Conservation (phyloP, 2,113 vertebrate genomes). For the Parus major region DNA sequence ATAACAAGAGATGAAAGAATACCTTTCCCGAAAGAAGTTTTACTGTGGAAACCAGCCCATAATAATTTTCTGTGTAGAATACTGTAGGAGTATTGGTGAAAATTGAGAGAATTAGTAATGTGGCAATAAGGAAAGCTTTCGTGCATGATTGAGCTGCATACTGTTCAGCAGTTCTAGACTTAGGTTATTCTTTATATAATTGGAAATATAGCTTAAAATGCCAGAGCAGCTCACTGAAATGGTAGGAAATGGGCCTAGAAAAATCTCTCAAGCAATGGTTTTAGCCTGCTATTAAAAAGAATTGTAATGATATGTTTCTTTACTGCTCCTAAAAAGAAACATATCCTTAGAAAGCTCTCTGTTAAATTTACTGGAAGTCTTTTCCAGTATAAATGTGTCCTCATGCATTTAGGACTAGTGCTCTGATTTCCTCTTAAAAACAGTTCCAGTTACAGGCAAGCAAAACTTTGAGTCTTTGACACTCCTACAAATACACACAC, state of each 20-base stretch:
- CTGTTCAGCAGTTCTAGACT: neutral
- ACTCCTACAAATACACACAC: neutral
- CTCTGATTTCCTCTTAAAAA: neutral
- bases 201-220: neutral
- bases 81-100: neutral
- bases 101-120: neutral
- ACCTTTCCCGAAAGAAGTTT: neutral
- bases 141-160: neutral
- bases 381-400: fast-evolving
- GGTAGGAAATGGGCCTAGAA: neutral
- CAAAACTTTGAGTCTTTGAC: neutral
- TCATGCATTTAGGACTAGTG: neutral
- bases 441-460: neutral
- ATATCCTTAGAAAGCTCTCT: neutral
- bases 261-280: neutral
- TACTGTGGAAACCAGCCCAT: neutral
- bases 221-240: neutral
- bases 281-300: neutral
- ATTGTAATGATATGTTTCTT: neutral
- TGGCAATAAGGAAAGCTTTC: neutral
- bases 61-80: neutral
- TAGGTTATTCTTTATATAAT: neutral
- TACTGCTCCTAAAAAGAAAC: neutral
- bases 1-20: slow-evolving; percentile 6
- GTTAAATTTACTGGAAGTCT: neutral